Percentiles rank a stretch among this genome's conserved stretches.
Conservation (phyloP, 2,888 invertebrate genomes). For the Lottia gigantea region DNA sequence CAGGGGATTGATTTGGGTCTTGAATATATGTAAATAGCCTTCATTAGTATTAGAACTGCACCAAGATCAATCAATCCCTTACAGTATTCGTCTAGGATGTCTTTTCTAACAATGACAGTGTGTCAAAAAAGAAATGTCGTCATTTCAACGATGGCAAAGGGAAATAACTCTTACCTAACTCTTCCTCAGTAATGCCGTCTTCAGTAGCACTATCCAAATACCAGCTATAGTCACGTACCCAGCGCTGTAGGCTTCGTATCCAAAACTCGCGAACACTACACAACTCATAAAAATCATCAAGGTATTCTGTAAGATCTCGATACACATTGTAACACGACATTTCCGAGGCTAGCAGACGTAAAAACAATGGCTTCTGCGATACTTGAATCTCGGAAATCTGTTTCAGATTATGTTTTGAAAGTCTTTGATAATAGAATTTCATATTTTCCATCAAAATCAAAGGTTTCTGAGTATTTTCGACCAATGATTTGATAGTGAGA, state of each 20-base stretch:
- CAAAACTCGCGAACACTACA: conserved; percentile 54
- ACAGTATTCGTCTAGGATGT: no score
- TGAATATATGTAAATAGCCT: no score
- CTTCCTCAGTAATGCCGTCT: conserved; percentile 8
- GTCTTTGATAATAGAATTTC: conserved; percentile 36
- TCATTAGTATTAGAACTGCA: no score
- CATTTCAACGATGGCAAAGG: no score
- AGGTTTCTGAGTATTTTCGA: conserved; percentile 32
- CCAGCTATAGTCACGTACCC: conserved; percentile 62
- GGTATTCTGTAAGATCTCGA: conserved; percentile 42
- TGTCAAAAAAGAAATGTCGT: no score
- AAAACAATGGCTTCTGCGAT: conserved; percentile 51
- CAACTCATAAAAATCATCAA: conserved; percentile 51
- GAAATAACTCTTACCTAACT: background rate
- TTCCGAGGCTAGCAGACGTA: conserved; percentile 53
- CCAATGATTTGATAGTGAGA: conserved; percentile 39
- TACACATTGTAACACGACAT: conserved; percentile 49
- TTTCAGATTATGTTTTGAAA: conserved; percentile 14
- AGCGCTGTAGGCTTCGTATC: conserved; percentile 52
- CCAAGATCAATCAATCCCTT: no score
- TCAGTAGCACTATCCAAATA: conserved; percentile 15
- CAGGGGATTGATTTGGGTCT: no score
- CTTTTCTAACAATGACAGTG: no score
- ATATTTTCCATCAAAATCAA: conserved; percentile 48
- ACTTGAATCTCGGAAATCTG: conserved; percentile 41